Conservation (phyloP, 2,888 invertebrate species). For the Hylaea fasciaria region DNA sequence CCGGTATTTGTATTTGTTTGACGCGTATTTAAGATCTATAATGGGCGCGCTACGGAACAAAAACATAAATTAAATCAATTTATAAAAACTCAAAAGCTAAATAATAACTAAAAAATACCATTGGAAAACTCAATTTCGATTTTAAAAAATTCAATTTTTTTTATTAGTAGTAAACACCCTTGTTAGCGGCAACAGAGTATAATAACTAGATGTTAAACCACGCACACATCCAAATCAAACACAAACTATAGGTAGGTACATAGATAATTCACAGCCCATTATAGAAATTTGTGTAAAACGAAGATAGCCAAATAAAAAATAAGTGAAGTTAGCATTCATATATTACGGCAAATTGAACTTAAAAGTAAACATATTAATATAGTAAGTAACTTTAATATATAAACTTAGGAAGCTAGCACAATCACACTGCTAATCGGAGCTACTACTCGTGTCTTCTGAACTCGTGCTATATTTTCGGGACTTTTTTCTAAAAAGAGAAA, state of each 20-base stretch:
- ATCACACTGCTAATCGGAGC: slow-evolving; percentile 76
- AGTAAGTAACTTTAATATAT: slow-evolving; percentile 23
- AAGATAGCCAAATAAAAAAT: slow-evolving; percentile 14
- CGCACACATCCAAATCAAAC: slow-evolving; percentile 34
- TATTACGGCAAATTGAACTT: slow-evolving; percentile 28
- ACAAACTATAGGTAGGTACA: too few relatives aligned
- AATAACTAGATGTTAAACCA: slow-evolving; percentile 30
- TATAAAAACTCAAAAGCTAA: slow-evolving; percentile 26
- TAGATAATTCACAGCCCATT: slow-evolving; percentile 39
- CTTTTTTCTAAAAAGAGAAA: slow-evolving; percentile 83
- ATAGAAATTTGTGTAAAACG: slow-evolving; percentile 14
- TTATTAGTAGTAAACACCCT: slow-evolving; percentile 69
- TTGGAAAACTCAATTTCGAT: slow-evolving; percentile 1
- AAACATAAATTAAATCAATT: slow-evolving; percentile 44
- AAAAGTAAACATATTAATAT: slow-evolving; percentile 33
- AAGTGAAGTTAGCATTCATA: slow-evolving; percentile 24
- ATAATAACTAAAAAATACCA: slow-evolving; percentile 39
- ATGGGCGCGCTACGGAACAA: slow-evolving; percentile 81
- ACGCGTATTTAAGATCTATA: slow-evolving; percentile 72
- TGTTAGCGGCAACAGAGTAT: slow-evolving; percentile 50
- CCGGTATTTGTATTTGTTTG: slow-evolving; percentile 81
- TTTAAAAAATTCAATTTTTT: slow-evolving; percentile 32
- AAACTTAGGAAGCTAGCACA: slow-evolving; percentile 50
- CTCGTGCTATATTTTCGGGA: slow-evolving; percentile 81
- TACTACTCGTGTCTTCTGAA: slow-evolving; percentile 79